Base-by-base conservation (phyloP, 2,797 vertebrate genomes). In the Gymnothorax reevesii region DNA sequence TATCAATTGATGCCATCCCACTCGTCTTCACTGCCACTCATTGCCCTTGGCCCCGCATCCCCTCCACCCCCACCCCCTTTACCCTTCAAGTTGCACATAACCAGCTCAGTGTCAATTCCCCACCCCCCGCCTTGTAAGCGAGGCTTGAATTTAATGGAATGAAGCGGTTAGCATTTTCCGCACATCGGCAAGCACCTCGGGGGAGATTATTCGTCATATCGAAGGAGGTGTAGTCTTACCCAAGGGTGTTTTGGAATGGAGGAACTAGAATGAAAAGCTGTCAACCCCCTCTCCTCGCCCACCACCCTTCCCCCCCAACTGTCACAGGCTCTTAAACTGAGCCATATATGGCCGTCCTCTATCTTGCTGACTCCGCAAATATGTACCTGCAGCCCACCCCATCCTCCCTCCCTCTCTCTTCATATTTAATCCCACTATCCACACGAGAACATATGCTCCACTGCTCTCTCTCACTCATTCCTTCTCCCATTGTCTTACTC, bases 11-110 rank as follows among this genome's bases (percentile, higher is more conserved):
- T 66, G 87, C 42, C 57, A 57, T 25, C 84, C 64, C 0, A 3
- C 80, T 87, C 88, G 64, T 27, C 59, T 20, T 42, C 62, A 8
- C 42, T 42, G 69, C 82, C 88, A 82, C 77, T 86, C 83, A 88
- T 83, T 85, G n/a, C 66, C 79, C 88, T 77, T 49, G 20, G 20
- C 54, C 20, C 79, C n/a, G 0, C 54, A 17, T 33, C 33, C 73
- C 15, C 15, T 2, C 42, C 71, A 42, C 6, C 42, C 27, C 71
- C 71, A 3, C 33, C 25, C 75, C 27, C 2, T 10, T 2, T 0
- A 3, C n/a, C 60, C 83, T 60, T 42, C 62, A 6, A 20, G 27
- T 42, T 62, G 83, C 60, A 4, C 20, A 15, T 84, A 60, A 84
- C 22, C 15, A 42, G 27, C 15, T 66, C 57, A 64, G 55, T 49